Evolutionary conservation across 2,797 vertebrate species (phyloP), one percentile per base, ranked within the genome.

Genomic region (Pantherophis alleghaniensis): DNA sequence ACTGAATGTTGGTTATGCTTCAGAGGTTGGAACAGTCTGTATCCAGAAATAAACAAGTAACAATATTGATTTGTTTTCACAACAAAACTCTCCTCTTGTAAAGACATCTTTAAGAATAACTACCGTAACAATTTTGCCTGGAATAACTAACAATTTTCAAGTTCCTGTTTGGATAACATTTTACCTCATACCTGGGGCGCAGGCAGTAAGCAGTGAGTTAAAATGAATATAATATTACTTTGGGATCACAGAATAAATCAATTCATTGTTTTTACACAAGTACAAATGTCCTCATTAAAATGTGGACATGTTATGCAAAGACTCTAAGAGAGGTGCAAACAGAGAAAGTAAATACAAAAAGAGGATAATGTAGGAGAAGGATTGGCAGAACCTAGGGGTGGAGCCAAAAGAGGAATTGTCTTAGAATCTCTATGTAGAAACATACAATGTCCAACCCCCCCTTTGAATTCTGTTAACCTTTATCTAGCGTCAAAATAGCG

Each of bases 1-100:
- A 60, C 63, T 79, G 92, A 66, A 92, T 90, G 79, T 37, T 61
- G 69, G 37, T 90, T 90, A 32, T 69, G 79, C 79, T 90, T 42
- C 79, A 90, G 92, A 83, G 53, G n/a, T 93, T 86, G 56, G 24
- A 66, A 66, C 51, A 56, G n/a, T 53, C 79, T 90, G 51, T 11
- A 90, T 86, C 24, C 60, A 90, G 74, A 90, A 59, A 66, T 32
- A 86, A 20, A 32, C 7, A 90, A 63, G 14, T 22, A 53, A 53
- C 32, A 57, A 6, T 42, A 42, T 4, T 55, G 69, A 37, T 51
- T 24, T n/a, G 55, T 28, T 37, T 86, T 90, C 57, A 86, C 18
- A 74, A 55, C 86, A 59, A n/a, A n/a, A 12, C 12, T 90, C 42
- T 32, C 20, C 13, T 87, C 7, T 59, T 18, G 1, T 24, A 55